These are phyloP conservation scores for Yponomeuta plumbellus DNA, from an alignment of 2,888 invertebrate genomes.

Conservation along the genomic window DNA sequence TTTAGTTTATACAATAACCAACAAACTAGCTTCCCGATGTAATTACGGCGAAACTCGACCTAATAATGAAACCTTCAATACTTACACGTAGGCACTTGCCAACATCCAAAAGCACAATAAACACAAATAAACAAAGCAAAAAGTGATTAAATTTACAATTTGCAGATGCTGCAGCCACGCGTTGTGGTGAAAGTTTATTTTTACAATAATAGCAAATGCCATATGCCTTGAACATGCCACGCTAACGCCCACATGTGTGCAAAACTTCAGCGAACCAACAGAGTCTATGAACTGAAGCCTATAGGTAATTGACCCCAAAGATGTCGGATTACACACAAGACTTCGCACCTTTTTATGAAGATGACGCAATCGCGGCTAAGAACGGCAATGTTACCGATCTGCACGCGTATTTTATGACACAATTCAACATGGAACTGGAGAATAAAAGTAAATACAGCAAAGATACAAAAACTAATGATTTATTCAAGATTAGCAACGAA, in stretches of 20 bases:
- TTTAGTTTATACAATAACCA: no score
- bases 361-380: conserved; percentile 54
- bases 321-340: conserved; percentile 58
- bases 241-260: conserved; percentile 64
- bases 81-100: no score
- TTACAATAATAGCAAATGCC: conserved; percentile 72
- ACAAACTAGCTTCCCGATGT: no score
- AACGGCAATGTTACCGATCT: conserved; percentile 59
- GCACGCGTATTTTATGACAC: conserved; percentile 70
- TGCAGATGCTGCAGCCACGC: conserved; percentile 68
- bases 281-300: conserved; percentile 56
- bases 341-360: conserved; percentile 53
- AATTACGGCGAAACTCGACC: no score
- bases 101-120: conserved; percentile 30
- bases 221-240: conserved; percentile 49
- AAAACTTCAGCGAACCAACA: conserved; percentile 44
- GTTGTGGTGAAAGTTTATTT: conserved; percentile 74
- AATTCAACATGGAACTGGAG: conserved; percentile 69
- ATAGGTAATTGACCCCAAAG: conserved; percentile 53
- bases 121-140: conserved; percentile 25
- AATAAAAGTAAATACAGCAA: conserved; percentile 52
- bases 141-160: conserved; percentile 66
- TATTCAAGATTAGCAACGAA: conserved; percentile 57
- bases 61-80: no score
- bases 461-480: conserved; percentile 41